phyloP scores from a whole-genome alignment of 2,113 vertebrate species.

The Catagonus wagneri region DNA sequence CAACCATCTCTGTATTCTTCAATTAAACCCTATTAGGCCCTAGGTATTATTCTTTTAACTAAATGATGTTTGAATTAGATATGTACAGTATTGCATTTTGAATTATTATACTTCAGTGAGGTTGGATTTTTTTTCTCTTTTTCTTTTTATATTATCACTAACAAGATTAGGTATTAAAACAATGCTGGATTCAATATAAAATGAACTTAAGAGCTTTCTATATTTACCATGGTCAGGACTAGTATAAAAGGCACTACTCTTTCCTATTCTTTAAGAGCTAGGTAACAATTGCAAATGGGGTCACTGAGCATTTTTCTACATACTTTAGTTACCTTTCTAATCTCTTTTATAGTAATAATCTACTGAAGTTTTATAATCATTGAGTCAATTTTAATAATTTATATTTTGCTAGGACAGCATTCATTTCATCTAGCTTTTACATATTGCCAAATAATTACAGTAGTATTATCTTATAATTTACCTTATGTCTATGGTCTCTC shows the following conservation, averaged over 20 bases:
- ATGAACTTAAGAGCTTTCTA: neutral
- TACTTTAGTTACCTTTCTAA: neutral
- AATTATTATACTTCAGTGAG: neutral
- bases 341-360: neutral
- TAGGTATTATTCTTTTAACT: neutral
- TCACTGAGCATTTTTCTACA: neutral
- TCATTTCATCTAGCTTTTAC: neutral
- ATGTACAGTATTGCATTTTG: neutral
- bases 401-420: slow-evolving; percentile 26
- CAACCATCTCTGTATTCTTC: neutral
- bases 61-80: slow-evolving; percentile 26
- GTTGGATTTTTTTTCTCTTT: neutral
- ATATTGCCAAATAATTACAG: neutral
- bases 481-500: neutral
- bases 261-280: neutral
- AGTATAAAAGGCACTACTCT: neutral
- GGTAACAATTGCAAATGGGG: neutral
- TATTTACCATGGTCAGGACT: neutral
- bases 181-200: neutral
- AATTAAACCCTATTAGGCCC: neutral
- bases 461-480: neutral
- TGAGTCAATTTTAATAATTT: neutral
- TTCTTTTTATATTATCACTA: neutral
- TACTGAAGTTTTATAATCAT: neutral
- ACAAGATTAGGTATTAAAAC: neutral